A percentile compares a stretch with the other conserved stretches of the same genome.
These are phyloP conservation scores for Cinclus mexicanus DNA, from an alignment of 2,113 vertebrate species.

Conservation along the genomic window DNA sequence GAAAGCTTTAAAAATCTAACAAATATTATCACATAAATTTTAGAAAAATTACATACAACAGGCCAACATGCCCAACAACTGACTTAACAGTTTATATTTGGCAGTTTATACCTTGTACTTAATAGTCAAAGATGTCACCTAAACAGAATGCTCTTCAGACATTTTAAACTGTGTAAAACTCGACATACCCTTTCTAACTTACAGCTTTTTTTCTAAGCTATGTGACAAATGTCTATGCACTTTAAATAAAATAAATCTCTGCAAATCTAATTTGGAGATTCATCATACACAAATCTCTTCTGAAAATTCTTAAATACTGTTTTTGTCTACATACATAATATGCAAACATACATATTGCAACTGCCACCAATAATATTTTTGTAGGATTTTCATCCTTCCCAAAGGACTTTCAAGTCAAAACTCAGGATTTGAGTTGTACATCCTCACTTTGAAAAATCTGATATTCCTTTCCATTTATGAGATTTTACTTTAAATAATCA, in stretches of 20 bases:
- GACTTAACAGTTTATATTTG: not conserved
- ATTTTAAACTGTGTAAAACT: not conserved
- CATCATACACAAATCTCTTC: not conserved
- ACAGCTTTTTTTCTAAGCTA: not conserved
- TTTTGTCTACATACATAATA: not conserved
- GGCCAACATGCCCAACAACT: not conserved
- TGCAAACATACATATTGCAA: not conserved
- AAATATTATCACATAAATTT: not conserved
- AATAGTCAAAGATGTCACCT: not conserved
- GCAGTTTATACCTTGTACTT: not conserved
- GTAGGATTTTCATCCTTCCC: not conserved
- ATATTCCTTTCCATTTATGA: not conserved
- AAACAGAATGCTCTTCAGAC: not conserved
- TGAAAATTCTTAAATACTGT: not conserved
- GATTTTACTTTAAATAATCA: not conserved
- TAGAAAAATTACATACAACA: not conserved
- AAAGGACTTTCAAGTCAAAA: not conserved
- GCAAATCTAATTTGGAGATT: not conserved
- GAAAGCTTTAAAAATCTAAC: not conserved
- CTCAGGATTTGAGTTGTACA: not conserved
- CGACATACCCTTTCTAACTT: not conserved
- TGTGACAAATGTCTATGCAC: not conserved
- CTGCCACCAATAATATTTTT: not conserved
- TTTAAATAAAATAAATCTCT: not conserved
- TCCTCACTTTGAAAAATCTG: not conserved